Conservation (phyloP, 1,140 invertebrate species). For the Sycophila sp. region DNA sequence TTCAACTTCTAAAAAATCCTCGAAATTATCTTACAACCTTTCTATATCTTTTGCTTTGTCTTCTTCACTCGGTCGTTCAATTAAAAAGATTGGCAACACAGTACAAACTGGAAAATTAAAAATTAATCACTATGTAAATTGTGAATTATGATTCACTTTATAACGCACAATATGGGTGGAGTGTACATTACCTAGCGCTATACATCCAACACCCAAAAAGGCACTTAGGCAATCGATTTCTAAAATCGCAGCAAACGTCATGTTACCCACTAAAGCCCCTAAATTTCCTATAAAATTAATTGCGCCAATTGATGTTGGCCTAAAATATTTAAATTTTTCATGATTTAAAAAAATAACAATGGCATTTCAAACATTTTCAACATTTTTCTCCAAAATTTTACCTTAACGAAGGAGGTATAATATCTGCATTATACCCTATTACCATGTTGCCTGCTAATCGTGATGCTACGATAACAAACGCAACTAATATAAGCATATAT, state of each 20-base stretch:
- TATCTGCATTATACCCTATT: constrained; percentile 49
- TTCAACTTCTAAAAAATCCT: not conserved
- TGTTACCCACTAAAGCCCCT: constrained; percentile 55
- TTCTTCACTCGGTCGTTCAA: constrained; percentile 41
- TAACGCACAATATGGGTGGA: no score
- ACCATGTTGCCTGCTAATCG: constrained; percentile 55
- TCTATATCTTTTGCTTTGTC: constrained; percentile 25
- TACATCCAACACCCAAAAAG: constrained; percentile 54
- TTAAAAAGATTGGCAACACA: constrained; percentile 45
- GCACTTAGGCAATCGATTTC: constrained; percentile 47
- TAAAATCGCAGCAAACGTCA: constrained; percentile 56
- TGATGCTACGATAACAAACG: constrained; percentile 54
- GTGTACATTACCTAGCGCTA: constrained; percentile 52
- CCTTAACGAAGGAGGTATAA: constrained; percentile 59
- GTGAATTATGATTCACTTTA: no score
- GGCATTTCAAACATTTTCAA: constrained; percentile 2
- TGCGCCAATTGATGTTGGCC: constrained; percentile 50
- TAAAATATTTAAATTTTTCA: constrained; percentile 42
- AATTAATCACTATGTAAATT: no score
- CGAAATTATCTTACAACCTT: constrained; percentile 33
- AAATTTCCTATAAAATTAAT: constrained; percentile 55
- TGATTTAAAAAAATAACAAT: not conserved
- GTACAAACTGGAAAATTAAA: constrained; percentile 43
- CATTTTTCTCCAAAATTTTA: constrained; percentile 36
- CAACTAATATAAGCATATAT: constrained; percentile 54